Evolutionary conservation across 2,888 invertebrate genomes (phyloP).

Genomic region (Pristionchus japonicus): DNA sequence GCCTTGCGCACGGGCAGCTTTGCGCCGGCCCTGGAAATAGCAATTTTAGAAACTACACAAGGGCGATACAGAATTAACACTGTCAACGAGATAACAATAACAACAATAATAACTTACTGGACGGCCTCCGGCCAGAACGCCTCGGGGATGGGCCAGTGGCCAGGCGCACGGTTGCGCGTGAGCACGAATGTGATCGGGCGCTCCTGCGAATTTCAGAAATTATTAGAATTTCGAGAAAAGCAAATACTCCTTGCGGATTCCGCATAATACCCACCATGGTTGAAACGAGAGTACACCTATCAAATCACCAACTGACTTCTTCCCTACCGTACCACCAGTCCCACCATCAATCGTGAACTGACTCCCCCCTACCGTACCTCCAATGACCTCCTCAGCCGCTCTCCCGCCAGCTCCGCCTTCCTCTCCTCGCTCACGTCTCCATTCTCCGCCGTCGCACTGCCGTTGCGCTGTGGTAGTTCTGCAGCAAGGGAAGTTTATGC

Average conservation of each 20-base stretch:
- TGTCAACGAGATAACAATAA: background rate
- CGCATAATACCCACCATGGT: too few relatives aligned
- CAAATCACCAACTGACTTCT: too few relatives aligned
- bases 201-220: constrained; percentile 7
- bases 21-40: constrained; percentile 50
- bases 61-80: too few relatives aligned
- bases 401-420: constrained; percentile 16
- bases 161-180: constrained; percentile 77
- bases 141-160: constrained; percentile 99
- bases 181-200: constrained; percentile 49
- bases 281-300: too few relatives aligned
- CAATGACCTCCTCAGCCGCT: constrained; percentile 75
- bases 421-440: constrained; percentile 40
- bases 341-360: background rate
- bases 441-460: background rate
- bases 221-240: background rate
- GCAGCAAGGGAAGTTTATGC: background rate
- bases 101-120: constrained; percentile 80
- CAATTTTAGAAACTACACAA: too few relatives aligned
- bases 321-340: too few relatives aligned
- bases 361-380: constrained; percentile 80
- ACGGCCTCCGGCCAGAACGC: constrained; percentile 92
- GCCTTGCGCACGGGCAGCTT: constrained; percentile 64
- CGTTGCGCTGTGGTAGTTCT: background rate
- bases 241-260: too few relatives aligned